Percentiles rank a stretch among this genome's conserved stretches.
Evolutionary conservation across 2,888 invertebrate species (phyloP).

Genomic region (Parnassius glacialis): DNA sequence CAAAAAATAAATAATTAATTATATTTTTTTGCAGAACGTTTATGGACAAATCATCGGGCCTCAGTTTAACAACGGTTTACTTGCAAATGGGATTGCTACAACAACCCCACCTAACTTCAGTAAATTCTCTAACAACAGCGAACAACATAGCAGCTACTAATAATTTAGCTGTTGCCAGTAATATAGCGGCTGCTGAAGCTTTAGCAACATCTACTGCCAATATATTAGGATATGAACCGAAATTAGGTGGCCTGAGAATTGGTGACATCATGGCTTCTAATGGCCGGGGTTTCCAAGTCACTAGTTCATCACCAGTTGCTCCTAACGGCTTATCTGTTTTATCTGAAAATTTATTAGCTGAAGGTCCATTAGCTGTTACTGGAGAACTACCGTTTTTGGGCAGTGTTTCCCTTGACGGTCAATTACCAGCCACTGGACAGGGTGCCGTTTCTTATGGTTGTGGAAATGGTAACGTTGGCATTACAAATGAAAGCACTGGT

Average conservation of each 20-base stretch:
- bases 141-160: slow-evolving; percentile 10
- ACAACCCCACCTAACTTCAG: background rate
- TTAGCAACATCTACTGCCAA: slow-evolving; percentile 1
- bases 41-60: slow-evolving; percentile 19
- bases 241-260: slow-evolving; percentile 21
- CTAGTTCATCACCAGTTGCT: slow-evolving; percentile 33
- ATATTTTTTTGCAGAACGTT: slow-evolving; percentile 15
- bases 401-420: slow-evolving; percentile 46
- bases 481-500: slow-evolving; percentile 29
- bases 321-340: slow-evolving; percentile 35
- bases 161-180: slow-evolving; percentile 11
- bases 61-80: slow-evolving; percentile 16
- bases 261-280: slow-evolving; percentile 23
- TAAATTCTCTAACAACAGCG: slow-evolving; percentile 6
- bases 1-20: too few relatives aligned
- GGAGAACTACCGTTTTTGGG: slow-evolving; percentile 37
- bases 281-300: slow-evolving; percentile 35
- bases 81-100: slow-evolving; percentile 12
- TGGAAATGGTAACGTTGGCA: slow-evolving; percentile 36
- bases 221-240: slow-evolving; percentile 16
- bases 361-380: slow-evolving; percentile 34
- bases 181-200: slow-evolving; percentile 11
- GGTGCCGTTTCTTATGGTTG: slow-evolving; percentile 38
- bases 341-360: slow-evolving; percentile 34
- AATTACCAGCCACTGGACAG: slow-evolving; percentile 39